Evolutionary conservation across 1,140 invertebrate species (phyloP).

Genomic region (Magallana ariakensis): DNA sequence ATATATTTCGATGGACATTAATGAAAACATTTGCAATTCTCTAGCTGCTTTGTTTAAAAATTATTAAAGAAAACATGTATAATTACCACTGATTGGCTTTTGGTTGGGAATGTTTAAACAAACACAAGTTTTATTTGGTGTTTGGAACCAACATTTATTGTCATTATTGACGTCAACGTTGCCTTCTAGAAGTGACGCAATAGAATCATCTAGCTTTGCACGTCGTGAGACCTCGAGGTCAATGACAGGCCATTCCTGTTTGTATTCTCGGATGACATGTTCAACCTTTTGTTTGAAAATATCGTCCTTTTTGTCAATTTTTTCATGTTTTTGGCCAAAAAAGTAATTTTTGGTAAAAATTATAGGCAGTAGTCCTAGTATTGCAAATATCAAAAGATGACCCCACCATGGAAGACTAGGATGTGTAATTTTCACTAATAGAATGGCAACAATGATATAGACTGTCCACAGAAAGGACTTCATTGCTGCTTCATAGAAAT

Average conservation of each 20-base stretch:
- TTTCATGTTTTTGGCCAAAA: neutral
- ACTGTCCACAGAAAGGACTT: neutral
- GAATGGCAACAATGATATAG: neutral
- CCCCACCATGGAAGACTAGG: conserved; percentile 10
- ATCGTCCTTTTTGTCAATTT: neutral
- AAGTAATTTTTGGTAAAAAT: neutral
- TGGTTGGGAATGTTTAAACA: conserved; percentile 5
- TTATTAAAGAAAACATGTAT: no score
- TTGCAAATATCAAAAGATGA: neutral
- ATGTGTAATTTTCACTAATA: neutral
- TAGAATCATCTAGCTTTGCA: neutral
- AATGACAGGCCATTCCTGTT: neutral
- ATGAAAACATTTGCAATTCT: no score
- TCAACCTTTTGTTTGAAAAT: conserved; percentile 18
- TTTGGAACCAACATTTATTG: conserved; percentile 2
- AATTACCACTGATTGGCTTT: neutral
- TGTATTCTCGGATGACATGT: conserved; percentile 14
- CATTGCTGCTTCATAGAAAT: neutral
- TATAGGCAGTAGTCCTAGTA: neutral
- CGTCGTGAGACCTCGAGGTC: neutral
- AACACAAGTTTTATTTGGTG: neutral
- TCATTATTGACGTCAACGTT: neutral
- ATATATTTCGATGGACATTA: no score
- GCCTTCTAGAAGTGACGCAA: neutral
- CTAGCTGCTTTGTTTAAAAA: no score